These are phyloP conservation scores for Cyanoramphus novaezelandiae DNA, from an alignment of 2,113 vertebrate species.

Conservation along the genomic window DNA sequence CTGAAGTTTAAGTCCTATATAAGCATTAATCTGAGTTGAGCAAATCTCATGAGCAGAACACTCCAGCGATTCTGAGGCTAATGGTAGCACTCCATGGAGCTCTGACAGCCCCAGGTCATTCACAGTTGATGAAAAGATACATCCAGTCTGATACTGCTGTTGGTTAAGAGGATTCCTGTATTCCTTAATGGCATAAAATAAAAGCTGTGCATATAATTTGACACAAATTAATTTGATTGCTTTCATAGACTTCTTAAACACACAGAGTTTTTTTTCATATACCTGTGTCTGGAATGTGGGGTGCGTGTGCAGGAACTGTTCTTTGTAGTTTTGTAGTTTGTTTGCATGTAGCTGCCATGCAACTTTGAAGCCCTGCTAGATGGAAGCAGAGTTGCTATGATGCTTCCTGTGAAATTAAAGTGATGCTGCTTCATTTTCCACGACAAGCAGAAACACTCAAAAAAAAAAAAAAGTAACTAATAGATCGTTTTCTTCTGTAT, in stretches of 20 bases:
- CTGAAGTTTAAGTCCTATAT: background rate
- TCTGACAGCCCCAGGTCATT: background rate
- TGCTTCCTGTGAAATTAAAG: background rate
- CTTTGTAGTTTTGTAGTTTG: background rate
- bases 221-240: background rate
- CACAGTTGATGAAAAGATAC: background rate
- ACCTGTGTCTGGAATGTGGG: background rate
- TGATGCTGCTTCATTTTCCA: background rate
- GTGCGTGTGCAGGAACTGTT: background rate
- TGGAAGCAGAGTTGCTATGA: background rate
- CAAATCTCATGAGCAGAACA: background rate
- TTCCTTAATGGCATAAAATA: background rate
- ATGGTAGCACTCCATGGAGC: background rate
- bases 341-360: background rate
- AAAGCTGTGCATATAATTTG: background rate
- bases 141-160: background rate
- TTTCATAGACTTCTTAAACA: background rate
- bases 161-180: background rate
- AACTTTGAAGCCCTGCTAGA: background rate
- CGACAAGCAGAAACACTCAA: background rate
- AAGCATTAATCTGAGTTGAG: background rate
- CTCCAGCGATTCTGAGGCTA: background rate
- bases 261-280: background rate
- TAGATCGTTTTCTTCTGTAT: background rate
- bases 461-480: background rate